These are phyloP conservation scores for Anser brachyrhynchus DNA, from an alignment of 2,113 vertebrate genomes.

Conservation along the genomic window DNA sequence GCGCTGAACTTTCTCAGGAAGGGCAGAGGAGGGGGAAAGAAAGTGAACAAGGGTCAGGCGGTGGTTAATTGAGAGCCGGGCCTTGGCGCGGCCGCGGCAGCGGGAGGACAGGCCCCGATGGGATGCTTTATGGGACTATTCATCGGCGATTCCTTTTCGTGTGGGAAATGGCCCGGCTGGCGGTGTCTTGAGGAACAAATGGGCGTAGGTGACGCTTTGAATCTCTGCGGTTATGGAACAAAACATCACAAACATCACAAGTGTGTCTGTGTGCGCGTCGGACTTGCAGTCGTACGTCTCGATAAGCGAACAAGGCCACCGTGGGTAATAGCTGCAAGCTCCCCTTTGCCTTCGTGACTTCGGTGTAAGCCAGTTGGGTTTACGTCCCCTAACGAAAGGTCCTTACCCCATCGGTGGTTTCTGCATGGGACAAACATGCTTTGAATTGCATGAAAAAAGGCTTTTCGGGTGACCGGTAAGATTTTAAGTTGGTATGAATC, in stretches of 20 bases:
- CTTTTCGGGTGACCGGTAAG: neutral
- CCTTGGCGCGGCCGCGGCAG: constrained; percentile 60
- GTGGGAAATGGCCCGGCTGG: neutral
- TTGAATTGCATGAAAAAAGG: neutral
- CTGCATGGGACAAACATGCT: neutral
- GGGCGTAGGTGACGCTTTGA: neutral
- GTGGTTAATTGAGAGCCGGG: constrained; percentile 73
- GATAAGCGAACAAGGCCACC: too few species aligned
- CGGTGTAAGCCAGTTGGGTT: neutral
- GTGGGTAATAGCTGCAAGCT: too few species aligned
- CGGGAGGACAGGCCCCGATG: neutral
- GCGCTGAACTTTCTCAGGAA: constrained; percentile 83
- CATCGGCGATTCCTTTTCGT: neutral
- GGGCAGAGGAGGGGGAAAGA: constrained; percentile 78
- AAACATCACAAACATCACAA: neutral
- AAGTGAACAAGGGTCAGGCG: constrained; percentile 77
- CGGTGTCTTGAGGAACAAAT: neutral
- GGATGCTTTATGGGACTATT: constrained; percentile 48
- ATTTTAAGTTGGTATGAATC: neutral
- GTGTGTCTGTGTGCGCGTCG: neutral
- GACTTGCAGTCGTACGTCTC: neutral
- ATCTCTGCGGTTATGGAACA: neutral
- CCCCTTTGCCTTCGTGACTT: neutral
- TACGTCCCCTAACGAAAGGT: neutral
- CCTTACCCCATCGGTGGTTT: neutral